phyloP scores from a whole-genome alignment of 2,888 invertebrate species.

The Magallana nippona region DNA sequence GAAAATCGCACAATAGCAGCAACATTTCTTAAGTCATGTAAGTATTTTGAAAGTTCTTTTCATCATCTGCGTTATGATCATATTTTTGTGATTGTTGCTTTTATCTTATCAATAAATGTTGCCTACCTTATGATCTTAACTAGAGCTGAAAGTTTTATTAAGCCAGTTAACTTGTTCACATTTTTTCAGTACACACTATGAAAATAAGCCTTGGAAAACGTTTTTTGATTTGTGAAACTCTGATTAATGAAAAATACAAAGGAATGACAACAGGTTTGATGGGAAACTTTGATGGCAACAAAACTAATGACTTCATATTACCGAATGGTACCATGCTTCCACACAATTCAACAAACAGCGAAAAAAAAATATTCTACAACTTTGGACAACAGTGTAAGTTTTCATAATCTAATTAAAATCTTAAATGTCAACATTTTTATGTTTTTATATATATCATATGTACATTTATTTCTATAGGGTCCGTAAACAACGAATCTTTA shows the following conservation, averaged over 20 bases:
- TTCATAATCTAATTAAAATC: not conserved
- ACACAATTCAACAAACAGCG: conserved; percentile 16
- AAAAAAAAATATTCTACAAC: conserved; percentile 33
- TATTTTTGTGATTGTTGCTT: too few species aligned
- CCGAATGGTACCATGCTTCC: conserved; percentile 30
- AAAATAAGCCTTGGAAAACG: conserved; percentile 35
- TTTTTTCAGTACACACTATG: not conserved
- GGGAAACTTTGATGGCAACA: conserved; percentile 44
- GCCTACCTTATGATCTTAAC: too few species aligned
- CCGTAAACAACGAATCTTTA: conserved; percentile 39
- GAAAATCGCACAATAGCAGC: not conserved
- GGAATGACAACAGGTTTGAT: conserved; percentile 29
- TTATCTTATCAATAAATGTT: too few species aligned
- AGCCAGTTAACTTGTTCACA: too few species aligned
- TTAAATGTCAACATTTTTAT: not conserved
- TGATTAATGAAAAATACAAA: not conserved
- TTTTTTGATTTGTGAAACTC: not conserved
- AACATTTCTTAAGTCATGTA: not conserved
- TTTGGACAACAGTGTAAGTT: conserved; percentile 44
- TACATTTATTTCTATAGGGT: conserved; percentile 50
- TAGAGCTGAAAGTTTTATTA: too few species aligned
- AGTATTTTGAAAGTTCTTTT: not conserved
- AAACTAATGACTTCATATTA: conserved; percentile 38
- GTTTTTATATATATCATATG: not conserved
- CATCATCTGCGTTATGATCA: too few species aligned